Conservation (phyloP, 2,888 invertebrate genomes). For the Lysandra bellargus region DNA sequence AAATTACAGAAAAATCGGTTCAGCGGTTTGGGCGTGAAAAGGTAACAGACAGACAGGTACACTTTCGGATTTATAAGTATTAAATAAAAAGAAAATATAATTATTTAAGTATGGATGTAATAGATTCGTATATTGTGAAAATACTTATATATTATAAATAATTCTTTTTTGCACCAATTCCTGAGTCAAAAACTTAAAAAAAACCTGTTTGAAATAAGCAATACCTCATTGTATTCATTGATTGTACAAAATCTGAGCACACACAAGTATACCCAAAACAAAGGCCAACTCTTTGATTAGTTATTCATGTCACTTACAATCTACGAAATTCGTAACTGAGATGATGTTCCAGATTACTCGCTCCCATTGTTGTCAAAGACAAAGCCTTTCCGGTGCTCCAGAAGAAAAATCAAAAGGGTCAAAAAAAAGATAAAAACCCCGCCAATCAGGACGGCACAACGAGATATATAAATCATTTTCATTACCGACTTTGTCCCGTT, state of each 20-base stretch:
- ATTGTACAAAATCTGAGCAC: background rate
- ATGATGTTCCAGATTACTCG: constrained; percentile 22
- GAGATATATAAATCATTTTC: constrained; percentile 30
- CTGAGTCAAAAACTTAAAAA: too few species aligned
- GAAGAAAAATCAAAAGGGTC: constrained; percentile 31
- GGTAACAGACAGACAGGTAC: too few species aligned
- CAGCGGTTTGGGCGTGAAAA: too few species aligned
- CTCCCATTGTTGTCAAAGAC: constrained; percentile 29
- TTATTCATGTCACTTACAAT: constrained; percentile 22
- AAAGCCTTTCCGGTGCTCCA: constrained; percentile 31
- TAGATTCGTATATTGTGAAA: too few species aligned
- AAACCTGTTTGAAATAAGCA: too few species aligned
- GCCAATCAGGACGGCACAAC: constrained; percentile 18
- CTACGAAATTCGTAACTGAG: constrained; percentile 17
- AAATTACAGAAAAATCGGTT: too few species aligned
- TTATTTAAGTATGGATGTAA: too few species aligned
- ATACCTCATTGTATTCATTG: background rate
- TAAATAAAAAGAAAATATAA: too few species aligned
- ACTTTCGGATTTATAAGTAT: too few species aligned
- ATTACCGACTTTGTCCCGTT: constrained; percentile 23
- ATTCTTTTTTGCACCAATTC: too few species aligned
- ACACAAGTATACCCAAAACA: background rate
- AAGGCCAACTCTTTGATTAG: constrained; percentile 8
- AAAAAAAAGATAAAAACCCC: constrained; percentile 26
- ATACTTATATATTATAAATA: too few species aligned